Evolutionary conservation across 2,888 invertebrate genomes (phyloP).

Genomic region (Cataglyphis altisquamis): DNA sequence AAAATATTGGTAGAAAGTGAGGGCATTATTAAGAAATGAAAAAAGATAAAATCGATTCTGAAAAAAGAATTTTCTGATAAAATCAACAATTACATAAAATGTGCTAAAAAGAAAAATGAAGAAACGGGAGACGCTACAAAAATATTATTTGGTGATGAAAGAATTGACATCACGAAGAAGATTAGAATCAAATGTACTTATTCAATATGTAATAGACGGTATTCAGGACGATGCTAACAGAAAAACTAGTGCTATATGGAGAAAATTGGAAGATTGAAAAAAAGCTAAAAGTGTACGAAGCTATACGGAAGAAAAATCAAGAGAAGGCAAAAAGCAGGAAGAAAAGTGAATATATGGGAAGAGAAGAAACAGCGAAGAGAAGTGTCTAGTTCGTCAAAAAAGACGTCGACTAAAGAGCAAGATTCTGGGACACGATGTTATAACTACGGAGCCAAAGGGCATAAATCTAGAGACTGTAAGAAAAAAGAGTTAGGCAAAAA

Average conservation of each 20-base stretch:
- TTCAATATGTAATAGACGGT: conserved; percentile 55
- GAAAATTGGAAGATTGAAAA: conserved; percentile 41
- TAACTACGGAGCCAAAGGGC: conserved; percentile 46
- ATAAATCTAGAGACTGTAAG: conserved; percentile 34
- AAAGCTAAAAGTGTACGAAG: conserved; percentile 49
- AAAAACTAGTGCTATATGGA: conserved; percentile 57
- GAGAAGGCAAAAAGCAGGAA: not conserved
- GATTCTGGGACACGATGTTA: not conserved
- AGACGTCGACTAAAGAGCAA: not conserved
- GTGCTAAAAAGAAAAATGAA: conserved; percentile 21
- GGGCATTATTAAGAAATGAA: conserved; percentile 44
- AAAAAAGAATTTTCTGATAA: conserved; percentile 27
- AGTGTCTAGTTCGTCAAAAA: no score
- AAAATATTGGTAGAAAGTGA: conserved; percentile 31
- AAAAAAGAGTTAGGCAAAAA: conserved; percentile 31
- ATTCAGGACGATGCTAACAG: not conserved
- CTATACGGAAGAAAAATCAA: not conserved
- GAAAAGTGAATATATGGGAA: not conserved
- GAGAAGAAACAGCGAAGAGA: not conserved
- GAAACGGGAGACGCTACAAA: conserved; percentile 41
- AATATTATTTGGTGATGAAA: conserved; percentile 44
- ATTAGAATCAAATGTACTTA: conserved; percentile 49
- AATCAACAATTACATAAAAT: conserved; percentile 42
- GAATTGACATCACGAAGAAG: conserved; percentile 26
- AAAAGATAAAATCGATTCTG: conserved; percentile 25